phyloP scores from a whole-genome alignment of 2,113 vertebrate species.

The Cervus canadensis region DNA sequence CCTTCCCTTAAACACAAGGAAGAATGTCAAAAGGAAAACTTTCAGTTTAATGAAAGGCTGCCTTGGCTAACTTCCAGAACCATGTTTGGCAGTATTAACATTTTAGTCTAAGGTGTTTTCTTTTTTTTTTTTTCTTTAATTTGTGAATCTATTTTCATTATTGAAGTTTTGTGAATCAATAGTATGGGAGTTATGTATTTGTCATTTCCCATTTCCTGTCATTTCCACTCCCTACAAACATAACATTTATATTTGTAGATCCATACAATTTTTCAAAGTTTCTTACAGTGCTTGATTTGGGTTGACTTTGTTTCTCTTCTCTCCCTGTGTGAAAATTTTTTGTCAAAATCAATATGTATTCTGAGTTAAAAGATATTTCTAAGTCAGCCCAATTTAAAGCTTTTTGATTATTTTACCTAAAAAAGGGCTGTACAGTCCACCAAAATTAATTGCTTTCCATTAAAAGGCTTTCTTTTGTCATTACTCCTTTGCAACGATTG shows the following conservation, averaged over 20 bases:
- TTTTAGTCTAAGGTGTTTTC: not conserved
- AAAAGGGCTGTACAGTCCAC: not conserved
- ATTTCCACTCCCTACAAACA: not conserved
- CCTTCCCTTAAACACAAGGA: not conserved
- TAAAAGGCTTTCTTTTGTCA: slow-evolving; percentile 31
- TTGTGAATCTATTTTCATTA: not conserved
- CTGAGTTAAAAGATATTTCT: not conserved
- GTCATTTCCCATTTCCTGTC: not conserved
- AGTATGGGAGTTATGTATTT: not conserved
- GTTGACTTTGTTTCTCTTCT: not conserved
- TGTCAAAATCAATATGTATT: slow-evolving; percentile 6
- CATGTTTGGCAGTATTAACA: not conserved
- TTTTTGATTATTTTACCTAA: not conserved
- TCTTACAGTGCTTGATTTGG: not conserved
- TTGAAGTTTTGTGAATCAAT: not conserved
- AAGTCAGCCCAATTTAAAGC: not conserved
- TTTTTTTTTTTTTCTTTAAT: not conserved
- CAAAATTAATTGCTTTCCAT: slow-evolving; percentile 15
- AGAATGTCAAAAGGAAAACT: not conserved
- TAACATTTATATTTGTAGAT: not conserved
- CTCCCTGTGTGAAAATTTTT: not conserved
- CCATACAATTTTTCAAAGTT: not conserved
- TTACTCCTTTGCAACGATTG: not conserved
- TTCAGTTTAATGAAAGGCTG: not conserved
- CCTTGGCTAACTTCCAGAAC: not conserved